Evolutionary conservation across 1,140 invertebrate genomes (phyloP).

Genomic region (Drosophila oshimai): DNA sequence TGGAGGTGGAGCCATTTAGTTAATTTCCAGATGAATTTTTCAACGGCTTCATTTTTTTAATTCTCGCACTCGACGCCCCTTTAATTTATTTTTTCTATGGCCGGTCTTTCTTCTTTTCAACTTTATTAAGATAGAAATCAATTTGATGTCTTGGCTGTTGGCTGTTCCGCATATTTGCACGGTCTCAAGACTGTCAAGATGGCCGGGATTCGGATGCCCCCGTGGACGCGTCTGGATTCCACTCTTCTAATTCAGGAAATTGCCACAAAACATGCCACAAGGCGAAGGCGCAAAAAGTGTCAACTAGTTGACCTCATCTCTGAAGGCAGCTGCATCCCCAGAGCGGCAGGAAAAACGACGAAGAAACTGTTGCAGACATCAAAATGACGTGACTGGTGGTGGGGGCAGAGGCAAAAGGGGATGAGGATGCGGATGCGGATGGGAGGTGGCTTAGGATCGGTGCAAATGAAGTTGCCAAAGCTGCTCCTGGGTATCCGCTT

Average conservation of each 20-base stretch:
- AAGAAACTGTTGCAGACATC: constrained; percentile 42
- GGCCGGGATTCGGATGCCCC: neutral
- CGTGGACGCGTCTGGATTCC: neutral
- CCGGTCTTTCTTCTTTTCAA: constrained; percentile 16
- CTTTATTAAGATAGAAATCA: constrained; percentile 72
- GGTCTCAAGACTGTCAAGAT: constrained; percentile 31
- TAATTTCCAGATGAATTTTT: constrained; percentile 14
- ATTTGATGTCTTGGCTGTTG: constrained; percentile 31
- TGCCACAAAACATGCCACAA: constrained; percentile 50
- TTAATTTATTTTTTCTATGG: constrained; percentile 6
- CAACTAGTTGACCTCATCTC: constrained; percentile 73
- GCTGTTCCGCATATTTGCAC: constrained; percentile 56
- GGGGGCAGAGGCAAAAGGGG: neutral
- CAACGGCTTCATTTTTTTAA: neutral
- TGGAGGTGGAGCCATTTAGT: constrained; percentile 6
- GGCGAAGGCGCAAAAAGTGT: constrained; percentile 57
- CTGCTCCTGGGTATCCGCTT: constrained; percentile 41
- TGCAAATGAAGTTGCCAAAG: constrained; percentile 76
- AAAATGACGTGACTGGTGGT: constrained; percentile 38
- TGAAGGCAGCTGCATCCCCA: constrained; percentile 54
- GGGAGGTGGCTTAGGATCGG: constrained; percentile 26
- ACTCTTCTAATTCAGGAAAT: constrained; percentile 64
- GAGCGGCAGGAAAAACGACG: constrained; percentile 24
- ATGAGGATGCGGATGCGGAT: neutral
- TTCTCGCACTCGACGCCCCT: neutral